A percentile compares a stretch with the other conserved stretches of the same genome.
phyloP scores from a whole-genome alignment of 2,888 invertebrate genomes.

The Artemia sp. region DNA sequence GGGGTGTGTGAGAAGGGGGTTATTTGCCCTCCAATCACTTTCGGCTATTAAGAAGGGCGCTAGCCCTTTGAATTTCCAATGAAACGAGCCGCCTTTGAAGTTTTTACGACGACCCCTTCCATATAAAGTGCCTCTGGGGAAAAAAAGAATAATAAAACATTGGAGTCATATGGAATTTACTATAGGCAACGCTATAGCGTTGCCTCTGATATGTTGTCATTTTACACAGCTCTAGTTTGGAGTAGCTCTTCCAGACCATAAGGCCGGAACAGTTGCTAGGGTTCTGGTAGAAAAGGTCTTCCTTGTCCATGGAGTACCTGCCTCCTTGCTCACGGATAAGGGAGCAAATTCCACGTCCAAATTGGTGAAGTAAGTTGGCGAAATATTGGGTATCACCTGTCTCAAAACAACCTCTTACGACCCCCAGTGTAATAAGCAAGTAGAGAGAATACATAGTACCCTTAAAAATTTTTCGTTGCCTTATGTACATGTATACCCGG shows the following conservation, averaged over 20 bases:
- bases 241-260: background rate
- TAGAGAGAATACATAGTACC: background rate
- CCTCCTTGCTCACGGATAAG: conserved; percentile 26
- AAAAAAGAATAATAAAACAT: too few species aligned
- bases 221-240: conserved; percentile 1
- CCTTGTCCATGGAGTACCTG: conserved; percentile 24
- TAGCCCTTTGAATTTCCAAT: too few species aligned
- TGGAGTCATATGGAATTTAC: too few species aligned
- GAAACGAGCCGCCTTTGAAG: too few species aligned
- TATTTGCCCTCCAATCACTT: too few species aligned
- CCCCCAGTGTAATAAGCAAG: background rate
- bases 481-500: background rate
- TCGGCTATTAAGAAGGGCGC: too few species aligned
- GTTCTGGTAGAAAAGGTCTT: background rate
- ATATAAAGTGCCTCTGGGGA: too few species aligned
- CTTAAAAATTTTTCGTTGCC: background rate
- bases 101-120: too few species aligned
- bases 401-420: background rate
- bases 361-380: conserved; percentile 22
- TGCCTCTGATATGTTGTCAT: background rate
- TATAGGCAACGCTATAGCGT: too few species aligned
- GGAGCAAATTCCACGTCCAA: conserved; percentile 25
- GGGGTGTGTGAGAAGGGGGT: too few species aligned
- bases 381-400: background rate
- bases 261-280: background rate